phyloP scores from a whole-genome alignment of 2,113 vertebrate species.

The Indri indri region DNA sequence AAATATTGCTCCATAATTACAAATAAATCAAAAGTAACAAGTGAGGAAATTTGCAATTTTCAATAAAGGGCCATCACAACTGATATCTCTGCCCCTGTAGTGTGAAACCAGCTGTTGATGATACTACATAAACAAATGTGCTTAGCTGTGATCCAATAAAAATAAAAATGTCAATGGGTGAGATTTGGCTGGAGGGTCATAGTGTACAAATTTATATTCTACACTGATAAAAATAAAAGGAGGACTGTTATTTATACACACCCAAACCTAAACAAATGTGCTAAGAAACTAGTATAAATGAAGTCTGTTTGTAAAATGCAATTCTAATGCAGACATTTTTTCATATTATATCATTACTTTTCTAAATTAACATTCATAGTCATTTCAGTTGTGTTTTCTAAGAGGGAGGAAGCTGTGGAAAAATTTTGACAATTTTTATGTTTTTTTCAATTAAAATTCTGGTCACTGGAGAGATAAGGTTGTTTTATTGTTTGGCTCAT shows the following conservation, averaged over 20 bases:
- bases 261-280: neutral
- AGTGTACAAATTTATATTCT: neutral
- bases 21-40: neutral
- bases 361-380: neutral
- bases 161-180: neutral
- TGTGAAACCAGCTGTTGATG: neutral
- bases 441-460: neutral
- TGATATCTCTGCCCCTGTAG: neutral
- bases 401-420: neutral
- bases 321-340: neutral
- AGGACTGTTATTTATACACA: neutral
- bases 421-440: neutral
- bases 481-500: neutral
- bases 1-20: neutral
- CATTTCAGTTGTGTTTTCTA: neutral
- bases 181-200: neutral
- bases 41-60: neutral
- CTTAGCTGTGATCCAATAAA: neutral
- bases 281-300: neutral
- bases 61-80: neutral
- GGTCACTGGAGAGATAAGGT: neutral
- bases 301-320: neutral
- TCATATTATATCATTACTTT: neutral
- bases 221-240: neutral
- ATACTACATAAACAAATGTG: no score